phyloP scores from a whole-genome alignment of 2,888 invertebrate species.

The Philaethria dido region DNA sequence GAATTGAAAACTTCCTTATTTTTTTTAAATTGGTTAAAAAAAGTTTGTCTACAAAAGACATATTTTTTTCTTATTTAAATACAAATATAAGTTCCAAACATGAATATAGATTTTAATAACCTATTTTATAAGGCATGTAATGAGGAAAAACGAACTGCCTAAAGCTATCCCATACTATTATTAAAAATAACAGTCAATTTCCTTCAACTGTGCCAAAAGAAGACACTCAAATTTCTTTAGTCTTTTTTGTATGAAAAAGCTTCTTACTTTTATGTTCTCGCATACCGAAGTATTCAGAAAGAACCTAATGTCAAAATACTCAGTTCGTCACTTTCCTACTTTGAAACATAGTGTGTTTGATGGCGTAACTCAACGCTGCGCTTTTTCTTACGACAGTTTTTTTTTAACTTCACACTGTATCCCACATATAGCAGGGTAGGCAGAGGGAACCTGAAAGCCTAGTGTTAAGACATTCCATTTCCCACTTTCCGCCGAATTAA shows the following conservation, averaged over 20 bases:
- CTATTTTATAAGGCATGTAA: slow-evolving; percentile 9
- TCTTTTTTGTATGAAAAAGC: not conserved
- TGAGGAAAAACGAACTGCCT: slow-evolving; percentile 17
- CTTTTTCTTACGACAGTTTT: too few species aligned
- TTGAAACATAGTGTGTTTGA: too few species aligned
- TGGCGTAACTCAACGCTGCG: too few species aligned
- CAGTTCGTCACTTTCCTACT: too few species aligned
- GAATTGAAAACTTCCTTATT: too few species aligned
- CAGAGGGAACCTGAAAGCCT: too few species aligned
- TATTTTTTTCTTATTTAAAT: not conserved
- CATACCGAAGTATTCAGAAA: too few species aligned
- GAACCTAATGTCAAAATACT: not conserved
- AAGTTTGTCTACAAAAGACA: not conserved
- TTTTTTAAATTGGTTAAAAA: not conserved
- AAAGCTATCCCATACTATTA: slow-evolving; percentile 10
- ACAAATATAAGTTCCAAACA: not conserved
- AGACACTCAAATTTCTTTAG: not conserved
- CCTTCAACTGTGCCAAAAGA: not conserved
- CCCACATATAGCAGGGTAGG: too few species aligned
- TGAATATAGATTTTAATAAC: slow-evolving; percentile 7
- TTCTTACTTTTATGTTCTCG: too few species aligned
- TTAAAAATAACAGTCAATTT: slow-evolving; percentile 18
- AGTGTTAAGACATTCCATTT: too few species aligned
- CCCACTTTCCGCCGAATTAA: too few species aligned
- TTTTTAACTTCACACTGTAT: too few species aligned